phyloP scores from a whole-genome alignment of 2,797 vertebrate species.

The Eidolon dupreanum region DNA sequence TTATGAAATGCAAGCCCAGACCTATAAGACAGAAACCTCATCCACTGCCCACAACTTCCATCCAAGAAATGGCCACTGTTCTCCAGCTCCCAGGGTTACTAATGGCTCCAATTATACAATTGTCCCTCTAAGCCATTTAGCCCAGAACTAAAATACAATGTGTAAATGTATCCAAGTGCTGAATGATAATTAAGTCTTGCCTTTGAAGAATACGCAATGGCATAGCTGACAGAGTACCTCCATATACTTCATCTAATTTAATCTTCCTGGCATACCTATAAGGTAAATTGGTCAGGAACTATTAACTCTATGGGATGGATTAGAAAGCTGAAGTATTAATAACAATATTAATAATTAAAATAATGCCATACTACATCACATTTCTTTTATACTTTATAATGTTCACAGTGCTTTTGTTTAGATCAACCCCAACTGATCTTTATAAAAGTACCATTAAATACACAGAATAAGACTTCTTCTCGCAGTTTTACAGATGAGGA shows the following conservation, averaged over 20 bases:
- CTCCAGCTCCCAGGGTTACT: constrained; percentile 86
- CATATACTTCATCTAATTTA: background rate
- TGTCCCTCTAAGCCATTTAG: constrained; percentile 86
- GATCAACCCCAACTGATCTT: background rate
- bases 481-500: constrained; percentile 1
- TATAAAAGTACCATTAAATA: background rate
- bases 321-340: constrained; percentile 1
- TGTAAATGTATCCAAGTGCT: background rate
- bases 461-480: background rate
- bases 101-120: constrained; percentile 87
- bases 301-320: background rate
- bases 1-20: constrained; percentile 93
- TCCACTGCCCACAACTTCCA: constrained; percentile 89
- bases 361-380: background rate
- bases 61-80: constrained; percentile 87
- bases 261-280: background rate
- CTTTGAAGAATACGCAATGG: background rate
- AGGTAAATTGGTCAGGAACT: background rate
- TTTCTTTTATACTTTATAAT: background rate
- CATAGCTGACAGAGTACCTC: background rate
- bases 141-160: constrained; percentile 69
- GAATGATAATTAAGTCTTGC: background rate
- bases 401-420: background rate
- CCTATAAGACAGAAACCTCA: constrained; percentile 94
- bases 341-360: constrained; percentile 44